Evolutionary conservation across 2,797 vertebrate genomes (phyloP).

Genomic region (Mormyrus proboscirostris): DNA sequence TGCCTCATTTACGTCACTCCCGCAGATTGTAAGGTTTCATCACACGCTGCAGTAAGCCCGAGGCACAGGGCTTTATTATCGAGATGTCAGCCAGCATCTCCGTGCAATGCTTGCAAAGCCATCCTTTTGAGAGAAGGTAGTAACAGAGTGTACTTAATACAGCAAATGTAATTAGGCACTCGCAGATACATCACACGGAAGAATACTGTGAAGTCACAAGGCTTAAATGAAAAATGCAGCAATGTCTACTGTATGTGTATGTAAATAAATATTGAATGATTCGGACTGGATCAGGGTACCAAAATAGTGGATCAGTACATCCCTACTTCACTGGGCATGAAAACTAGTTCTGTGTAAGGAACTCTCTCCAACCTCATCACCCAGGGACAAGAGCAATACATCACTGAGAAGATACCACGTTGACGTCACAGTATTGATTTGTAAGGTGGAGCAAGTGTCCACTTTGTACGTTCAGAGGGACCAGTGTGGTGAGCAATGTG

Average conservation of each 20-base stretch:
- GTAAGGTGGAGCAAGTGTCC: not conserved
- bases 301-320: not conserved
- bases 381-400: not conserved
- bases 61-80: not conserved
- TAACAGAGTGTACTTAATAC: not conserved
- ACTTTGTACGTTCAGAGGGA: not conserved
- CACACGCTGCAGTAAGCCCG: not conserved
- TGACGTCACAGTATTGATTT: not conserved
- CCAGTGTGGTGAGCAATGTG: not conserved
- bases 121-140: not conserved
- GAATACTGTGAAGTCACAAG: not conserved
- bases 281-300: not conserved
- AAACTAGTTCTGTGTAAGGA: not conserved
- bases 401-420: not conserved
- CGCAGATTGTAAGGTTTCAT: not conserved
- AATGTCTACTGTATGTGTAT: not conserved
- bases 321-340: not conserved
- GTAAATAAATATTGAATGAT: not conserved
- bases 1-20: not conserved
- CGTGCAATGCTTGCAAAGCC: not conserved
- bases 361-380: not conserved
- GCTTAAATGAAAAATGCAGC: not conserved
- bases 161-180: not conserved
- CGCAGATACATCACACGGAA: not conserved
- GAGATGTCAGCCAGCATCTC: not conserved